These are phyloP conservation scores for Galagoides demidoff DNA, from an alignment of 2,797 vertebrate species.

Conservation along the genomic window DNA sequence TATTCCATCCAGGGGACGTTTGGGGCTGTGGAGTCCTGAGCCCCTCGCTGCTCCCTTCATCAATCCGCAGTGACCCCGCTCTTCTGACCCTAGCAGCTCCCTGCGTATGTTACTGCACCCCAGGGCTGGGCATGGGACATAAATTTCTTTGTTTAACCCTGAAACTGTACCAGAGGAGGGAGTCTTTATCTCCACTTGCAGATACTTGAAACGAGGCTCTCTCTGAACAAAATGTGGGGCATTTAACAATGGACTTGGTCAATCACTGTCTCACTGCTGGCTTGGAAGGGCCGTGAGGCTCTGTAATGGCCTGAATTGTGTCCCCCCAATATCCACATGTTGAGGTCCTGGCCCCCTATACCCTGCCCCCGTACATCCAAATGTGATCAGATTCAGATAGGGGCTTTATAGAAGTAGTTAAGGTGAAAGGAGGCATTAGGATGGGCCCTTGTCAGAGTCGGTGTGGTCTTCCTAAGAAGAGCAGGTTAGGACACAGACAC, in stretches of 20 bases:
- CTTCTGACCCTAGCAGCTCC: not conserved
- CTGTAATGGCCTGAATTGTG: fast-evolving
- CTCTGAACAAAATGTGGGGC: not conserved
- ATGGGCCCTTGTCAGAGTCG: no score
- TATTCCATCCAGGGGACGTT: not conserved
- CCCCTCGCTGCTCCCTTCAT: no score
- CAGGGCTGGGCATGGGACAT: not conserved
- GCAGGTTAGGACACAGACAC: not conserved
- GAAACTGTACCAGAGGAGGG: not conserved
- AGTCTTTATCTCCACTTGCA: not conserved
- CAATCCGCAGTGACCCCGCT: not conserved
- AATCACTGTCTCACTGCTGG: no score
- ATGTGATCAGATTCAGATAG: not conserved
- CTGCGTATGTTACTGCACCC: fast-evolving
- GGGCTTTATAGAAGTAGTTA: not conserved
- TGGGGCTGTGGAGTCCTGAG: not conserved
- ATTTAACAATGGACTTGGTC: fast-evolving
- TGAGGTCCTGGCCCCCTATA: not conserved
- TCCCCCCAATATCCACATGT: not conserved
- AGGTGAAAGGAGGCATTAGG: not conserved
- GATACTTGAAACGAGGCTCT: not conserved
- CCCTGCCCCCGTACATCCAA: not conserved
- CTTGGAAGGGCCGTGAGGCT: fast-evolving
- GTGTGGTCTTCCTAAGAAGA: not conserved
- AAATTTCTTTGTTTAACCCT: not conserved